phyloP scores from a whole-genome alignment of 2,888 invertebrate genomes.

The Troides aeacus region DNA sequence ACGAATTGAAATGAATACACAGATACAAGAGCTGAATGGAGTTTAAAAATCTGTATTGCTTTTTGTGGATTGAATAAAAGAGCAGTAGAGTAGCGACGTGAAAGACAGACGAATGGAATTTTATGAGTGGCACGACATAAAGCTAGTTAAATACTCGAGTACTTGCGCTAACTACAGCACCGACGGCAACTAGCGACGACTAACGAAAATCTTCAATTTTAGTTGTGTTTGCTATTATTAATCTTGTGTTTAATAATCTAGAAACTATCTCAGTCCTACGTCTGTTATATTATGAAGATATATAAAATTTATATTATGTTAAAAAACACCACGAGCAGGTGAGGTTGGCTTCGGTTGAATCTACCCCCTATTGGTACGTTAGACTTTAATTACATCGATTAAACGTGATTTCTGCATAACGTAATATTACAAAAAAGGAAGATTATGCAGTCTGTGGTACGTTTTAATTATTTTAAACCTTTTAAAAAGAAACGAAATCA shows the following conservation, averaged over 20 bases:
- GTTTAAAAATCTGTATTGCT: conserved; percentile 28
- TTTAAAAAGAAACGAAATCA: conserved; percentile 31
- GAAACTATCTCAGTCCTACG: conserved; percentile 6
- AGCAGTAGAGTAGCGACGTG: conserved; percentile 37
- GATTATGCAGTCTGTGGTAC: no score
- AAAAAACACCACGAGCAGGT: no score
- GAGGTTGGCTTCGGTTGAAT: no score
- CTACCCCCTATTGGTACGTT: no score
- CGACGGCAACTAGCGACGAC: conserved; percentile 35
- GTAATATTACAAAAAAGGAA: no score
- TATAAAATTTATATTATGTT: no score
- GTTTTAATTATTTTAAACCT: no score
- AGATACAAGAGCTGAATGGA: conserved; percentile 17
- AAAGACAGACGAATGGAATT: conserved; percentile 50
- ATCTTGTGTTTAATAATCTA: conserved; percentile 7
- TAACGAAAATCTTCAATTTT: conserved; percentile 29
- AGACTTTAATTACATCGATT: no score
- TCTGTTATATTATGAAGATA: not conserved
- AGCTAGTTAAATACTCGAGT: conserved; percentile 52
- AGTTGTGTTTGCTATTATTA: conserved; percentile 23
- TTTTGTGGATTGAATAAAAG: conserved; percentile 39
- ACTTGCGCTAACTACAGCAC: conserved; percentile 43
- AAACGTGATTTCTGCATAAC: no score
- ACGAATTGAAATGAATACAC: conserved; percentile 7
- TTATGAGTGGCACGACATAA: conserved; percentile 61